These are phyloP conservation scores for Orthonevra nobilis DNA, from an alignment of 2,888 invertebrate genomes.

Conservation along the genomic window DNA sequence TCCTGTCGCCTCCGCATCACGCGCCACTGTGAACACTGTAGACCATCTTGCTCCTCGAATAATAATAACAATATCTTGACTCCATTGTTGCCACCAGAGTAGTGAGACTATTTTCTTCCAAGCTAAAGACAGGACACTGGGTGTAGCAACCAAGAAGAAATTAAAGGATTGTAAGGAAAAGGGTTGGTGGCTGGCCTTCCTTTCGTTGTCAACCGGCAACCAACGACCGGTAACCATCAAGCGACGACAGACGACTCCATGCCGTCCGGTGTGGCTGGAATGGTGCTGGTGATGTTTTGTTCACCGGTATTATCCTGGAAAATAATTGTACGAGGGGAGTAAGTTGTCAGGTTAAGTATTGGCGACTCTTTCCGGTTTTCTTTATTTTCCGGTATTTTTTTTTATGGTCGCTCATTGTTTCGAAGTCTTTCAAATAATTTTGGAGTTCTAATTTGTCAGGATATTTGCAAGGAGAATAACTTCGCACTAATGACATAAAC, in stretches of 20 bases:
- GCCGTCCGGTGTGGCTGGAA: no score
- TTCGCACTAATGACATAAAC: constrained; percentile 67
- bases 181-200: constrained; percentile 40
- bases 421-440: constrained; percentile 69
- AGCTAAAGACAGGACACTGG: constrained; percentile 36
- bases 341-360: constrained; percentile 68
- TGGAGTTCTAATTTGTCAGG: constrained; percentile 68
- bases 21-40: not conserved
- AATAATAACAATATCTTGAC: constrained; percentile 33
- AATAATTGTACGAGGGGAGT: constrained; percentile 47
- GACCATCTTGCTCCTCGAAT: constrained; percentile 37
- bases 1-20: not conserved
- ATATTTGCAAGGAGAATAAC: constrained; percentile 54
- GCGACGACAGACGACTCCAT: not conserved
- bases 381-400: constrained; percentile 23
- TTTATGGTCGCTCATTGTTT: constrained; percentile 55
- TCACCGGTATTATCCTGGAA: constrained; percentile 36
- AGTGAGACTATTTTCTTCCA: constrained; percentile 28
- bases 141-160: constrained; percentile 54
- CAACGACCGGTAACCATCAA: not conserved
- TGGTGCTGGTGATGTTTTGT: constrained; percentile 28
- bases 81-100: constrained; percentile 19
- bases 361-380: constrained; percentile 52
- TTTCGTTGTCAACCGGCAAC: not conserved
- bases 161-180: constrained; percentile 65